A percentile compares a stretch with the other conserved stretches of the same genome.
Conservation (phyloP, 2,888 invertebrate species). For the Drosophila ezoana region DNA sequence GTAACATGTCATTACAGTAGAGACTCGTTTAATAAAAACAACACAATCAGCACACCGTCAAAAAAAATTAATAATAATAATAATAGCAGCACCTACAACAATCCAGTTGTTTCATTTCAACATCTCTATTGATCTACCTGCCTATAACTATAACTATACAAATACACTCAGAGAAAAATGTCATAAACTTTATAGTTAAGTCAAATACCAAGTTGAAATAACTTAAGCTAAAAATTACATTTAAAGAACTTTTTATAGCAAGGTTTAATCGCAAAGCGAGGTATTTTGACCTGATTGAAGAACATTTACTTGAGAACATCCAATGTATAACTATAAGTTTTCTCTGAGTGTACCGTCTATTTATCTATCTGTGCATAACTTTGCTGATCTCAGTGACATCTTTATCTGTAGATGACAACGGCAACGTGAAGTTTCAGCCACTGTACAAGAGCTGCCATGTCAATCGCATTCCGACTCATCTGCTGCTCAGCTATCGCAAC, state of each 20-base stretch:
- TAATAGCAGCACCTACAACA: slow-evolving; percentile 56
- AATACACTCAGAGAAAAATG: slow-evolving; percentile 14
- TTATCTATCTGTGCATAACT: slow-evolving; percentile 23
- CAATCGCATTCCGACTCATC: slow-evolving; percentile 89
- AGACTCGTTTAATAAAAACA: slow-evolving; percentile 62
- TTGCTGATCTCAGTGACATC: slow-evolving; percentile 57
- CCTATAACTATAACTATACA: not conserved
- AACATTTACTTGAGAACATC: too few species aligned
- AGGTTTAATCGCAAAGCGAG: too few species aligned
- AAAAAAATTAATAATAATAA: not conserved
- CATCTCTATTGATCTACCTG: slow-evolving; percentile 18
- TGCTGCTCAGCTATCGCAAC: slow-evolving; percentile 90
- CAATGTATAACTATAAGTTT: not conserved
- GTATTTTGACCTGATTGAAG: too few species aligned
- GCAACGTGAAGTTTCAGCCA: slow-evolving; percentile 89
- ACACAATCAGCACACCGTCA: slow-evolving; percentile 56
- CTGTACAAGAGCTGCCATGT: slow-evolving; percentile 90
- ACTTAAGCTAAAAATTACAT: too few species aligned
- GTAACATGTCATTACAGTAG: slow-evolving; percentile 62
- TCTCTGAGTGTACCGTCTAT: slow-evolving; percentile 22
- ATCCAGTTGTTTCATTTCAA: slow-evolving; percentile 72
- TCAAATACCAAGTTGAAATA: not conserved
- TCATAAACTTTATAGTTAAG: too few species aligned
- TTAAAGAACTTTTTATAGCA: too few species aligned
- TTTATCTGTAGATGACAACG: slow-evolving; percentile 87